phyloP scores from a whole-genome alignment of 2,113 vertebrate genomes.

The Axis porcinus region DNA sequence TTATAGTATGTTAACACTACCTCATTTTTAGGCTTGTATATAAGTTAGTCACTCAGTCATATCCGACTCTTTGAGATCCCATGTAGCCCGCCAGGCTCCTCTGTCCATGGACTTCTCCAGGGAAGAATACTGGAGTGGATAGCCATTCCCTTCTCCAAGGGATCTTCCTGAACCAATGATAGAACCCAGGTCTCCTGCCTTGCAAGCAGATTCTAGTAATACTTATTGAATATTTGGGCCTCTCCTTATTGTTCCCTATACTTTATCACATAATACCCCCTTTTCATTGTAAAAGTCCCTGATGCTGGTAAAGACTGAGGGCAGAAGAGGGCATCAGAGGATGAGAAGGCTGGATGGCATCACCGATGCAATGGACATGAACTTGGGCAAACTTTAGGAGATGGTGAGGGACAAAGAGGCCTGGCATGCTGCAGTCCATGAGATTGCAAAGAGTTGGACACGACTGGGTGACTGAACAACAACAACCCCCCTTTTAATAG shows the following conservation, averaged over 20 bases:
- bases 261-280: background rate
- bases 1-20: background rate
- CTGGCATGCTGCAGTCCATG: background rate
- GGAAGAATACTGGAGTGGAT: background rate
- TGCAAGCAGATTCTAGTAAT: background rate
- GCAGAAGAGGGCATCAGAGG: background rate
- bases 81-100: background rate
- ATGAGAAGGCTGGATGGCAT: background rate
- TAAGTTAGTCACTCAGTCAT: background rate
- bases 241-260: background rate
- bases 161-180: background rate
- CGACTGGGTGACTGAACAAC: background rate
- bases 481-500: background rate
- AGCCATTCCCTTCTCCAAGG: background rate
- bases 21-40: background rate
- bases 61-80: background rate
- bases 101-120: background rate
- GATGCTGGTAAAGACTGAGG: background rate
- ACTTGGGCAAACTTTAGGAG: background rate
- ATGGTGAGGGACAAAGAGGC: background rate
- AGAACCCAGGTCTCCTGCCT: background rate
- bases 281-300: background rate
- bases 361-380: background rate
- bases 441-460: background rate
- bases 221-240: background rate